Evolutionary conservation across 2,797 vertebrate genomes (phyloP), one percentile per base, ranked within the genome.

Genomic region (Peromyscus aztecus): DNA sequence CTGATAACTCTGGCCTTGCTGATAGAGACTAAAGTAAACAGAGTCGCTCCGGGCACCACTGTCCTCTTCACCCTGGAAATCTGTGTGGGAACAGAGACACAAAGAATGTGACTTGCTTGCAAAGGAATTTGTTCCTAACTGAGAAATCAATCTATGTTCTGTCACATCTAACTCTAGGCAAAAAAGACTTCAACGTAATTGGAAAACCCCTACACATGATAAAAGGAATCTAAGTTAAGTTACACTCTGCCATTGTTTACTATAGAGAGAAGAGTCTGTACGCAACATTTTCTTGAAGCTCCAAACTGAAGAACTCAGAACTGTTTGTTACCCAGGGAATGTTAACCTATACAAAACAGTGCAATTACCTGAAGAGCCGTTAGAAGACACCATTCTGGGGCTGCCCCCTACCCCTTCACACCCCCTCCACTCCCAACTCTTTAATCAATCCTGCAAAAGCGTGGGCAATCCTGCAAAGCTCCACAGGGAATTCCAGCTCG

Each of bases 91-190:
- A 14, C 4, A 2, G 12, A 65, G 31, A 0, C 0, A 80, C 59
- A 88, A 90, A 95, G 4, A 91, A 80, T 78, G 63, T 89, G 75
- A 85, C 40, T 84, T 90, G 77, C 65, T 67, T 69, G 29, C 37
- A 96, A 94, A 96, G 75, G 84, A 97, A 95, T 92, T 95, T 92
- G 43, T 76, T 86, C 12, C 13, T 63, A 49, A 94, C 49, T 77
- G 24, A 34, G n/a, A 89, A 17, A 49, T 78, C 82, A 89, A 75
- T 94, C 73, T 96, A 3, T 65, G 71, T 94, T 78, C 59, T 97
- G 43, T 92, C 84, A 71, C 69, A 78, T 75, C 89, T 78, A 89
- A 89, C 92, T 69, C 76, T 95, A 2, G 95, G n/a, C 55, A 46
- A 67, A 55, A 61, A 73, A 89, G 57, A 11, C 89, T 93, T 43